phyloP scores from a whole-genome alignment of 2,113 vertebrate species.

The Notarius quadriscutis region DNA sequence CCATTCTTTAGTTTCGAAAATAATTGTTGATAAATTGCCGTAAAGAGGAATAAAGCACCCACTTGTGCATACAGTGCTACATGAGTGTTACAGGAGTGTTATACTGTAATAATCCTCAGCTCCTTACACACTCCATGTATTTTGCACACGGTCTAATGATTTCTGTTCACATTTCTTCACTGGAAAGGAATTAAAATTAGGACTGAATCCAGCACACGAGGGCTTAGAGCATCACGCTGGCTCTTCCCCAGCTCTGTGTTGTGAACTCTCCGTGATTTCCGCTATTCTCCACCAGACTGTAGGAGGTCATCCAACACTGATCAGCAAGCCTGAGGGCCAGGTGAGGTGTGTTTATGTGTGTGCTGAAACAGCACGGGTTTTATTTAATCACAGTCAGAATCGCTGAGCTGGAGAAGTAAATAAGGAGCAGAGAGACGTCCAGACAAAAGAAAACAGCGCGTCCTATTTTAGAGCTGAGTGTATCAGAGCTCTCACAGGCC shows the following conservation, averaged over 20 bases:
- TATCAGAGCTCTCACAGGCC: background rate
- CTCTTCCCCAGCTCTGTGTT: background rate
- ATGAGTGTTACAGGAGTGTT: background rate
- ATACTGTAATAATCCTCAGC: too few species aligned
- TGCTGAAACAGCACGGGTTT: conserved; percentile 21
- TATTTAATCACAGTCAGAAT: background rate
- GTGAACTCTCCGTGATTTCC: background rate
- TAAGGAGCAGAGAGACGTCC: background rate
- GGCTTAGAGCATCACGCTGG: background rate
- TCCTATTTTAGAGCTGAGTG: background rate
- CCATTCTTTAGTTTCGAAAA: background rate
- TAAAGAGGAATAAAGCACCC: background rate
- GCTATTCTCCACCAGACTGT: background rate
- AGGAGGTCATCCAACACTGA: background rate
- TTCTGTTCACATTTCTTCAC: background rate
- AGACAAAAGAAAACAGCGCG: background rate
- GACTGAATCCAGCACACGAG: background rate
- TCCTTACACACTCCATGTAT: background rate
- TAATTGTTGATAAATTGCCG: background rate
- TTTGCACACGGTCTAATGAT: background rate
- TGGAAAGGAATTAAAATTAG: background rate
- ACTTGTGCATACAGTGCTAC: too few species aligned
- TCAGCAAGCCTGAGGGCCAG: background rate
- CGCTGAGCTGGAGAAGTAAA: background rate
- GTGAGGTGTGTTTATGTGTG: background rate